Evolutionary conservation across 2,888 invertebrate genomes (phyloP).

Genomic region (Cremastinae sp.): DNA sequence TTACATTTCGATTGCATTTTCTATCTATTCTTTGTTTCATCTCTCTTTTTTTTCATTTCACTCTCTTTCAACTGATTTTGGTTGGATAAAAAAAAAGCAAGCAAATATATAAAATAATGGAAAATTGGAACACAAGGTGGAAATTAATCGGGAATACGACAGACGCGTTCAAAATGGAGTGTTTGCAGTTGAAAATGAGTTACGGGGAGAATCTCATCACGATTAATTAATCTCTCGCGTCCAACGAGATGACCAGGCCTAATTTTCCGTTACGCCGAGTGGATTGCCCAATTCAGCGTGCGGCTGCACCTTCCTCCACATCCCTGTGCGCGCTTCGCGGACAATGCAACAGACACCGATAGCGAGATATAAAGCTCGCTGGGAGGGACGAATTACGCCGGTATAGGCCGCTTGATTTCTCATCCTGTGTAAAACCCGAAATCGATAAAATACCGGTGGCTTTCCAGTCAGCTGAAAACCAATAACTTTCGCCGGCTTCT

Average conservation of each 20-base stretch:
- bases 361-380: not conserved
- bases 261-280: slow-evolving; percentile 59
- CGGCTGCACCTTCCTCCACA: slow-evolving; percentile 41
- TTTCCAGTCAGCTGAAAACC: not conserved
- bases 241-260: slow-evolving; percentile 55
- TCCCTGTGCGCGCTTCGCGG: slow-evolving; percentile 10
- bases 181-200: slow-evolving; percentile 14
- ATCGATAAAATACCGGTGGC: slow-evolving; percentile 40
- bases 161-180: slow-evolving; percentile 27
- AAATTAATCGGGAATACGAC: not conserved
- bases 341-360: not conserved
- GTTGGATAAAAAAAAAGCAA: no score
- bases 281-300: slow-evolving; percentile 53
- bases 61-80: no score
- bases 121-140: no score
- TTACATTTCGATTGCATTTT: no score
- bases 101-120: no score
- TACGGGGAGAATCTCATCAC: slow-evolving; percentile 37
- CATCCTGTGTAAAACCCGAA: slow-evolving; percentile 30
- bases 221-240: slow-evolving; percentile 56
- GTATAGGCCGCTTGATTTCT: slow-evolving; percentile 41
- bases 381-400: slow-evolving; percentile 29
- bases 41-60: no score
- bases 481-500: not conserved
- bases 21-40: no score